Base-by-base conservation (phyloP, 1,140 invertebrate genomes). In the Tetraneura akinire region DNA sequence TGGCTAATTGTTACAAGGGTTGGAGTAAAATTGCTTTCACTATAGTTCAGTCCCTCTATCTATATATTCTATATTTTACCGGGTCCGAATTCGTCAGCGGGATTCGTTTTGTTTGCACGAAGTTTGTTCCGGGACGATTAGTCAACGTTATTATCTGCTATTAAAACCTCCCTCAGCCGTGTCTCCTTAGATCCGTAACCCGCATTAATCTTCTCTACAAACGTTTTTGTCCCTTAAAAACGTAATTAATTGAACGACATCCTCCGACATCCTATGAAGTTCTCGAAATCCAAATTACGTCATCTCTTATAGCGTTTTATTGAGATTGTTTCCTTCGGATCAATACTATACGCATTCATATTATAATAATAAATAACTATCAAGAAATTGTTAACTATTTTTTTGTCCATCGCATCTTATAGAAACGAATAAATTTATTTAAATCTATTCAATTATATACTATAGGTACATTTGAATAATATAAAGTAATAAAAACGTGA, bases 81-180 rank as follows among this genome's bases (percentile, higher is more conserved):
- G 53, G 73, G 53, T 62, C 23, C 74, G 37, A 60, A 78, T 60
- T 78, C 74, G 55, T 78, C 53, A 57, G 45, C 37, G 32, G 57
- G n/a, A 47, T 29, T 55, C 74, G 55, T 62, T 78, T 78, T 62
- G 74, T 78, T 62, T 62, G 74, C 14, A 47, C 55, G 16, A 45
- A 78, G 74, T 78, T 76, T 62, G 55, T 62, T 62, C n/a, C 18
- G 37, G 60, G 32, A 60, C 74, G 37, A 78, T 78, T 78, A 78
- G 74, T 78, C 74, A 78, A 78, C 55, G 74, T 78, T 78, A 78
- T 78, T 62, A 60, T 78, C 55, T 62, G 21, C 74, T 78, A 78
- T 78, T 62, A 78, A 60, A 57, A 42, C 74, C 55, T 42, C 53
- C 74, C 74, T 45, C 9, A 3, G 21, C 14, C 5, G n/a, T 5